Percentiles rank a stretch among this genome's conserved stretches.
phyloP scores from a whole-genome alignment of 2,888 invertebrate genomes.

The Amblyjoppa fuscipennis region DNA sequence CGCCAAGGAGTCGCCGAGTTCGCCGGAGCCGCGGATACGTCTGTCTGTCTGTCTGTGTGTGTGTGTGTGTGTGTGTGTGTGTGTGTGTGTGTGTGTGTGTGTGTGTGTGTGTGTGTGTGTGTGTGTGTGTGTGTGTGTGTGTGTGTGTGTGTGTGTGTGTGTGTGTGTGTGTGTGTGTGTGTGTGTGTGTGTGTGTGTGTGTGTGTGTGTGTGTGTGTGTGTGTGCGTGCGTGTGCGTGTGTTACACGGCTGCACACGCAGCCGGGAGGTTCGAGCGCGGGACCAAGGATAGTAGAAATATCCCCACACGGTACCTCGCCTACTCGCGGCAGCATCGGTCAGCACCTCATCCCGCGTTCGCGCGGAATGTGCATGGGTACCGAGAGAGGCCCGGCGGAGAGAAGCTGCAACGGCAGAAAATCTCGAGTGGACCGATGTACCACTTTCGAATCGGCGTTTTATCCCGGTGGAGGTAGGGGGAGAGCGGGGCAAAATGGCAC shows the following conservation, averaged over 20 bases:
- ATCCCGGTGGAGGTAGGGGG: slow-evolving; percentile 45
- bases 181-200: too few relatives aligned
- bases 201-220: too few relatives aligned
- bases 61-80: too few relatives aligned
- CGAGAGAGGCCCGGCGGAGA: not conserved
- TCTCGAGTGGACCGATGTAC: slow-evolving; percentile 65
- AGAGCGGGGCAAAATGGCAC: too few relatives aligned
- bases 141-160: too few relatives aligned
- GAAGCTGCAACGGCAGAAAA: slow-evolving; percentile 42
- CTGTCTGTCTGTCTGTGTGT: not conserved
- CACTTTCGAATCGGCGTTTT: slow-evolving; percentile 67
- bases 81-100: too few relatives aligned
- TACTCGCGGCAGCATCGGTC: slow-evolving; percentile 39
- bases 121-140: too few relatives aligned
- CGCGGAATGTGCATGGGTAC: slow-evolving; percentile 69
- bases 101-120: too few relatives aligned
- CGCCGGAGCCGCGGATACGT: not conserved
- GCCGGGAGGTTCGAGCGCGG: not conserved
- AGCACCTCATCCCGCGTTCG: slow-evolving; percentile 57
- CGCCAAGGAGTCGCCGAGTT: slow-evolving; percentile 30
- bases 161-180: too few relatives aligned
- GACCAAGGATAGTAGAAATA: slow-evolving; percentile 32
- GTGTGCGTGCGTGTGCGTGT: too few relatives aligned
- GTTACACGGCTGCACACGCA: not conserved
- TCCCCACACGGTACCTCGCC: slow-evolving; percentile 61